A percentile compares a stretch with the other conserved stretches of the same genome.
Conservation (phyloP, 1,140 invertebrate species). For the Drosophila littoralis region DNA sequence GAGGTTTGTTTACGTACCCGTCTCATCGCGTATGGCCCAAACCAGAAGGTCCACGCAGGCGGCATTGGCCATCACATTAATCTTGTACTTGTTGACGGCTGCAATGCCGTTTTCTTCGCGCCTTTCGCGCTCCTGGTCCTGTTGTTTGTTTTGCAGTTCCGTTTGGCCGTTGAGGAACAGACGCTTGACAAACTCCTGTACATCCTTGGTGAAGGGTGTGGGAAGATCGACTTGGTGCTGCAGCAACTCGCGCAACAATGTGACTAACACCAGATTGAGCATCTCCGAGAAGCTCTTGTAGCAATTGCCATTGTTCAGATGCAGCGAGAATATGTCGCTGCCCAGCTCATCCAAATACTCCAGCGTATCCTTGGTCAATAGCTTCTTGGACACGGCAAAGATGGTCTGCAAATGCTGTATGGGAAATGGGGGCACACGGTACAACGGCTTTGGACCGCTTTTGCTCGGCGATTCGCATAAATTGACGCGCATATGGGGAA, state of each 20-base stretch:
- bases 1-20: constrained; percentile 87
- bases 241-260: constrained; percentile 94
- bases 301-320: constrained; percentile 85
- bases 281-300: constrained; percentile 98
- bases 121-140: constrained; percentile 93
- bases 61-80: constrained; percentile 98
- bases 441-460: constrained; percentile 83
- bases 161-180: constrained; percentile 96
- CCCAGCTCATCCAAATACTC: constrained; percentile 93
- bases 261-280: constrained; percentile 96
- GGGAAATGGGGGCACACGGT: constrained; percentile 86
- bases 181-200: constrained; percentile 90
- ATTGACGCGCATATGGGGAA: constrained; percentile 90
- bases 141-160: constrained; percentile 93
- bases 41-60: constrained; percentile 98
- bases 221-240: constrained; percentile 96
- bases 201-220: constrained; percentile 95
- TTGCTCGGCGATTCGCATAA: constrained; percentile 87
- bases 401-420: constrained; percentile 92
- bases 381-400: constrained; percentile 92
- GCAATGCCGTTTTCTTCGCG: constrained; percentile 89
- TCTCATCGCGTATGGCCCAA: constrained; percentile 98
- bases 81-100: constrained; percentile 95
- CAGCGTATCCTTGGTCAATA: constrained; percentile 94
- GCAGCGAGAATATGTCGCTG: constrained; percentile 89